Percentiles rank a stretch among this genome's conserved stretches.
Evolutionary conservation across 92 coral and sea anemone genomes (phyloP).

Genomic region (Bergia sp.): DNA sequence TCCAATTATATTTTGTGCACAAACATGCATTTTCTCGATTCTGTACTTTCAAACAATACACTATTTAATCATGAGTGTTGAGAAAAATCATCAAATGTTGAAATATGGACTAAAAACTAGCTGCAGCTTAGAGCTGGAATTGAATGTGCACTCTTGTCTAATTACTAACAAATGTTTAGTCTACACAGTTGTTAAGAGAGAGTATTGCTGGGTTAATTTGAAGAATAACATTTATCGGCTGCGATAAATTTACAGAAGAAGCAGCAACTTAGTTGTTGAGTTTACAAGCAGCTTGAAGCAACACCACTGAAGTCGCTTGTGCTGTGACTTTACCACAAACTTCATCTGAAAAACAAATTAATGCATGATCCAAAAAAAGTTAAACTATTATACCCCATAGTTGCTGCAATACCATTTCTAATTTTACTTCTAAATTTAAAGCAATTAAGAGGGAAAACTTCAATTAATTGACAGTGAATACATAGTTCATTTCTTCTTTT

Average conservation of each 20-base stretch:
- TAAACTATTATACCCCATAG: background rate
- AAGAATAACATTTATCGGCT: background rate
- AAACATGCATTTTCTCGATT: background rate
- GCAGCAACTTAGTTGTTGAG: background rate
- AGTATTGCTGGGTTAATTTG: background rate
- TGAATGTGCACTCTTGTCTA: background rate
- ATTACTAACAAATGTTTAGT: conserved; percentile 9
- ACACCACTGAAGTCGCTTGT: background rate
- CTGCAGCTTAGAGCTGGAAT: background rate
- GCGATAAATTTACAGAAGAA: background rate
- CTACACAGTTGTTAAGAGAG: background rate
- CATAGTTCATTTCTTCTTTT: background rate
- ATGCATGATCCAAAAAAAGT: background rate
- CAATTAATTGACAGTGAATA: conserved; percentile 1
- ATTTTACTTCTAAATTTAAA: background rate
- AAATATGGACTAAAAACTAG: background rate
- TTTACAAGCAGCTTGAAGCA: background rate
- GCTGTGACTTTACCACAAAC: background rate
- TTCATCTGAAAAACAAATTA: background rate
- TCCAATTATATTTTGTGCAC: background rate
- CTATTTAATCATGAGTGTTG: background rate
- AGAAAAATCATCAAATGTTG: background rate
- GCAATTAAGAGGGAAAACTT: background rate
- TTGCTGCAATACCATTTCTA: background rate
- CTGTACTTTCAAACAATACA: background rate